These are phyloP conservation scores for Enteromius thamalakanensis DNA, from an alignment of 2,797 vertebrate genomes.

Conservation along the genomic window DNA sequence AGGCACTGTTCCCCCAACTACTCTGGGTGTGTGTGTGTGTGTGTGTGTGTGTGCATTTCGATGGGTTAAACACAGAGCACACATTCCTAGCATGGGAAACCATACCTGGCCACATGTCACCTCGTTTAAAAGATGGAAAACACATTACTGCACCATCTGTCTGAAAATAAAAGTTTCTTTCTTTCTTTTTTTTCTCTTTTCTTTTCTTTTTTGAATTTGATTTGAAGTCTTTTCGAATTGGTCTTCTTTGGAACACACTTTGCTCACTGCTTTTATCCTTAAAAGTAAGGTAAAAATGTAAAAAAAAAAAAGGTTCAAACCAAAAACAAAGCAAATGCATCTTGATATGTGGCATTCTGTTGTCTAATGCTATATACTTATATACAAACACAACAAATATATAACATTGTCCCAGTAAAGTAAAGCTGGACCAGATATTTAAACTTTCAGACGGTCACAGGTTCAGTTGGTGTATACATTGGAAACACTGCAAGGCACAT, in stretches of 20 bases:
- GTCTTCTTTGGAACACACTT: neutral
- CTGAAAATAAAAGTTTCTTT: neutral
- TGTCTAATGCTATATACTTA: neutral
- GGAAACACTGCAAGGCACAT: slow-evolving; percentile 5
- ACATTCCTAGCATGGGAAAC: too few relatives aligned
- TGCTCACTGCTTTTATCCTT: neutral
- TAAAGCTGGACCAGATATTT: neutral
- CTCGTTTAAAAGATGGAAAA: slow-evolving; percentile 8
- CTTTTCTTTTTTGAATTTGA: too few relatives aligned
- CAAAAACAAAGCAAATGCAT: neutral
- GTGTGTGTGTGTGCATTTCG: too few relatives aligned
- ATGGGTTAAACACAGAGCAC: too few relatives aligned
- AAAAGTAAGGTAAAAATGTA: neutral
- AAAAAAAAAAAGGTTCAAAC: neutral
- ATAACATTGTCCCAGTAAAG: slow-evolving; percentile 44
- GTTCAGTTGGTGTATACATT: slow-evolving; percentile 6
- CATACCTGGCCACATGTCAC: too few relatives aligned
- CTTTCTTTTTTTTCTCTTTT: neutral
- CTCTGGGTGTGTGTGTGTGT: too few relatives aligned
- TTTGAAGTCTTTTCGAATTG: neutral
- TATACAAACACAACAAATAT: slow-evolving; percentile 18
- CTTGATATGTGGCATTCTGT: neutral
- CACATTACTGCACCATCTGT: neutral
- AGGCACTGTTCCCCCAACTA: too few relatives aligned
- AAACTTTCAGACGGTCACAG: neutral